A percentile compares a stretch with the other conserved stretches of the same genome.
Conservation (phyloP, 2,888 invertebrate genomes). For the Elegia similella region DNA sequence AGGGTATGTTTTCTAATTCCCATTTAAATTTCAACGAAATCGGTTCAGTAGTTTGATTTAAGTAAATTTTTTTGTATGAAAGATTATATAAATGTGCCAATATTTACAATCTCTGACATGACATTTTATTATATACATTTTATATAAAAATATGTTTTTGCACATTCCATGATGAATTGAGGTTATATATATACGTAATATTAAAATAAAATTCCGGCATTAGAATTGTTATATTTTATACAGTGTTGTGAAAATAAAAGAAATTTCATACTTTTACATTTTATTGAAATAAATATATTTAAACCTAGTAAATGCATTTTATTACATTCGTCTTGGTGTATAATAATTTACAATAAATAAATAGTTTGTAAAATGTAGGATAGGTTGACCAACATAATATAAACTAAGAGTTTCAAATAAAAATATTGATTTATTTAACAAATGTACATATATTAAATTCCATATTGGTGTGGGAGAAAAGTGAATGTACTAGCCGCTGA, state of each 20-base stretch:
- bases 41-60: no score
- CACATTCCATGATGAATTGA: neutral
- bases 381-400: no score
- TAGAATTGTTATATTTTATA: neutral
- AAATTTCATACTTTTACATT: slow-evolving; percentile 15
- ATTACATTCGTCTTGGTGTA: slow-evolving; percentile 17
- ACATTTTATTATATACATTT: neutral
- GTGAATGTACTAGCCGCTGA: no score
- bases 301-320: slow-evolving; percentile 48
- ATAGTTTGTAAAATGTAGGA: no score
- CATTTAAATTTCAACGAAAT: no score
- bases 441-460: no score
- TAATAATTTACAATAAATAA: neutral
- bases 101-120: neutral
- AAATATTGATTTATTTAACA: no score
- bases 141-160: neutral
- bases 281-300: slow-evolving; percentile 19
- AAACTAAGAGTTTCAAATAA: no score
- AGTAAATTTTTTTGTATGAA: no score
- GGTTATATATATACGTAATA: neutral
- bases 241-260: slow-evolving; percentile 6
- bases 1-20: no score
- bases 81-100: no score
- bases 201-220: neutral
- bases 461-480: no score